Base-by-base conservation (phyloP, 2,888 invertebrate species). In the Mycalesis mineus region DNA sequence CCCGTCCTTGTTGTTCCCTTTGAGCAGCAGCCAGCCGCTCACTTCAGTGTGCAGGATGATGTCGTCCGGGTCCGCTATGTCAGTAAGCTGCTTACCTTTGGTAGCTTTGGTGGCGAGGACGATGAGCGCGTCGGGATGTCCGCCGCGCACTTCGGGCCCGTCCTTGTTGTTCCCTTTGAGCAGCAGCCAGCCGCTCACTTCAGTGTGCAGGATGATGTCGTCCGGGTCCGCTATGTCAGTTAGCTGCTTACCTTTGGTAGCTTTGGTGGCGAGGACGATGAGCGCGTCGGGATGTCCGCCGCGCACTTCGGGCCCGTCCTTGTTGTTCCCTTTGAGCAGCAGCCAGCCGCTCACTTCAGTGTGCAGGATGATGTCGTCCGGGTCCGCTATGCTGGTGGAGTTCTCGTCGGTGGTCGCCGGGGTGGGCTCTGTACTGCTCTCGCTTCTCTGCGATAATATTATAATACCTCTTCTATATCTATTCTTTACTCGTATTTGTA, bases 81-180 rank as follows among this genome's bases (percentile, higher is more conserved):
- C n/a, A n/a, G n/a, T n/a, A 13, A 5, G 9, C 13, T 22, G 13
- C 45, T 13, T 61, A 92, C 95, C 95, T 91, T 97, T 97, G 78
- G 96, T 96, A 62, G 97, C 96, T 85, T 97, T 97, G 57, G 98
- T 98, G 47, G 99, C 99, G 76, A 98, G 96, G 41, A 98, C 97
- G 63, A 99, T 94, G 54, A 99, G 92, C 0, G 98, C 98, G 81
- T 99, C 98, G 1, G 97, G 94, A 63, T 96, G 94, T 7, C 98
- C 99, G 7, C 99, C 99, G 59, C 97, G 93, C 40, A 98, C 94
- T 68, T 97, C 97, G 0, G 97, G 96, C 3, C 96, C 97, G 62
- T 97, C 97, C 94, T 87, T 87, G 62, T 95, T 96, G 28, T 95
- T 94, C 1, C 94, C 94, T 78, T 97, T 97, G 63, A 94, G 90